Percentiles rank a stretch among this genome's conserved stretches.
Conservation (phyloP, 1,140 invertebrate genomes). For the Cydia pomonella region DNA sequence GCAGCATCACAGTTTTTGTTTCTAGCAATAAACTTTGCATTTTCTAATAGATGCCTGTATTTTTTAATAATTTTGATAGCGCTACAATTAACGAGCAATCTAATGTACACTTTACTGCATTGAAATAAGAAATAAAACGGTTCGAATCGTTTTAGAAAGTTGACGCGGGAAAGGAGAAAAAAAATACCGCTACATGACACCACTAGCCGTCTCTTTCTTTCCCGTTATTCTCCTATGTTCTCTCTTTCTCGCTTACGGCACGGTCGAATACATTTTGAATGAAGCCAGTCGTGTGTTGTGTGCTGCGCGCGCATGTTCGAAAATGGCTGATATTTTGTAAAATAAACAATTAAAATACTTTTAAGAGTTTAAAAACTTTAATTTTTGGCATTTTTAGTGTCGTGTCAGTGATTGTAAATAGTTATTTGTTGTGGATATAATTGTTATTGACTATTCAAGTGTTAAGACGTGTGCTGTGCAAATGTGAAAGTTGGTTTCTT, state of each 20-base stretch:
- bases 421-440: slow-evolving; percentile 28
- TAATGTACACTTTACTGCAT: slow-evolving; percentile 37
- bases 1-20: not conserved
- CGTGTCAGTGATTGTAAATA: slow-evolving; percentile 10
- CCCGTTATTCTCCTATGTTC: slow-evolving; percentile 38
- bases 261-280: slow-evolving; percentile 50
- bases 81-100: not conserved
- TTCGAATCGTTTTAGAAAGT: slow-evolving; percentile 73
- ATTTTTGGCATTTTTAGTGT: not conserved
- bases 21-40: slow-evolving; percentile 16
- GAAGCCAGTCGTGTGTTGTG: slow-evolving; percentile 59
- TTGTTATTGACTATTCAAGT: slow-evolving; percentile 46
- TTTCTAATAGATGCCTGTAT: slow-evolving; percentile 31
- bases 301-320: slow-evolving; percentile 58
- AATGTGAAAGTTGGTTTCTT: slow-evolving; percentile 61
- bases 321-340: slow-evolving; percentile 44
- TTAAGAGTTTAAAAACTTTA: slow-evolving; percentile 17
- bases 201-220: slow-evolving; percentile 58
- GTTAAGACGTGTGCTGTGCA: slow-evolving; percentile 45
- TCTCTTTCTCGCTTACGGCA: slow-evolving; percentile 56
- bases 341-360: slow-evolving; percentile 31
- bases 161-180: slow-evolving; percentile 75
- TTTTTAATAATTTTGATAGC: slow-evolving; percentile 35
- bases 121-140: slow-evolving; percentile 44
- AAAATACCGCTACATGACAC: slow-evolving; percentile 76